Percentiles rank a stretch among this genome's conserved stretches.
Conservation (phyloP, 2,888 invertebrate species). For the Agrochola macilenta region DNA sequence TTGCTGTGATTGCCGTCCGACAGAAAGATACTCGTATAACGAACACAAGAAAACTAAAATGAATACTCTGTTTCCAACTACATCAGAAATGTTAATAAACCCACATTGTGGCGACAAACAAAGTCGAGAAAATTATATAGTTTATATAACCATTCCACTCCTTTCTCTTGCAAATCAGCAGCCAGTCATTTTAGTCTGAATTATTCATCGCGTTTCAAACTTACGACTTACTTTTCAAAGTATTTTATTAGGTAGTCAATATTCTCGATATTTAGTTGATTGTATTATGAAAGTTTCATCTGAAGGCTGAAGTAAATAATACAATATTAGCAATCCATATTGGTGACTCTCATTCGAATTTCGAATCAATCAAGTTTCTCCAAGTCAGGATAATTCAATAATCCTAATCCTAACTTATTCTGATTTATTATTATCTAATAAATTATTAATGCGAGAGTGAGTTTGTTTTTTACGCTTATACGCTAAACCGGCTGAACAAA, state of each 20-base stretch:
- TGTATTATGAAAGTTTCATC: constrained; percentile 4
- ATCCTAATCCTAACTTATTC: no score
- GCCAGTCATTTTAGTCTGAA: constrained; percentile 71
- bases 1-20: no score
- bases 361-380: not conserved
- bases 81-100: constrained; percentile 51
- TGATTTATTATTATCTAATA: no score
- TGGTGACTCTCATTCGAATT: not conserved
- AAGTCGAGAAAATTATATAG: constrained; percentile 49
- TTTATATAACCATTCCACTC: constrained; percentile 48
- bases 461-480: no score
- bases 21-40: constrained; percentile 4
- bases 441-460: no score
- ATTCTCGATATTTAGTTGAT: constrained; percentile 65
- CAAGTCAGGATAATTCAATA: not conserved
- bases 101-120: constrained; percentile 58
- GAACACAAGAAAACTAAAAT: not conserved
- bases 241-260: constrained; percentile 67
- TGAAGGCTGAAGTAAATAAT: not conserved
- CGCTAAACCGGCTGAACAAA: no score
- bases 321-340: not conserved
- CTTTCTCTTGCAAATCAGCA: constrained; percentile 70
- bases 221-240: constrained; percentile 63
- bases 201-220: constrained; percentile 69
- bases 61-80: constrained; percentile 20